phyloP scores from a whole-genome alignment of 2,888 invertebrate genomes.

The Meghimatium bilineatum region DNA sequence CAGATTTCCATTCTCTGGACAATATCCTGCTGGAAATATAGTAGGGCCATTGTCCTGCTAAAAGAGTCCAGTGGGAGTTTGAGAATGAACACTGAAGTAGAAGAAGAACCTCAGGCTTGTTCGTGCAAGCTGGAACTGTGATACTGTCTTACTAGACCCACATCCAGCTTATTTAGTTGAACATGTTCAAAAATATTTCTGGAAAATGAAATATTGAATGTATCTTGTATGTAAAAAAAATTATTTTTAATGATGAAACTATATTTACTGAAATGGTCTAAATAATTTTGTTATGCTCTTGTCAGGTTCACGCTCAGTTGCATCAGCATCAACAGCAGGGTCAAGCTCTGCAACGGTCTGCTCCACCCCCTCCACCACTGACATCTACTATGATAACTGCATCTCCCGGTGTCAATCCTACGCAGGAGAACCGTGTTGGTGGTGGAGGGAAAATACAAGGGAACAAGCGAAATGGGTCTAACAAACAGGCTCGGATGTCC shows the following conservation, averaged over 20 bases:
- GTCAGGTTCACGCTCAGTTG: conserved; percentile 58
- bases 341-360: conserved; percentile 51
- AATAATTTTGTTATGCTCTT: neutral
- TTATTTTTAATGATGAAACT: neutral
- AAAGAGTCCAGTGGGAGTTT: too few relatives aligned
- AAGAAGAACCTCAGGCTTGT: too few relatives aligned
- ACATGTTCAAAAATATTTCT: too few relatives aligned
- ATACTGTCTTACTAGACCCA: too few relatives aligned
- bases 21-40: too few relatives aligned
- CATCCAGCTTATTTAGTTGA: too few relatives aligned
- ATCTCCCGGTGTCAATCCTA: conserved; percentile 10
- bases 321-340: conserved; percentile 67
- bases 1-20: too few relatives aligned
- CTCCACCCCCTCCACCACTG: conserved; percentile 42
- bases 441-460: conserved; percentile 51
- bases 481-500: conserved; percentile 42
- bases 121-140: too few relatives aligned
- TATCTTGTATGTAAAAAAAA: too few relatives aligned
- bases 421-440: conserved; percentile 28
- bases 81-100: too few relatives aligned
- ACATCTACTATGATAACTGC: conserved; percentile 7
- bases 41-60: too few relatives aligned
- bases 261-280: neutral
- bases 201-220: too few relatives aligned
- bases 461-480: conserved; percentile 50